Evolutionary conservation across 2,888 invertebrate species (phyloP).

Genomic region (Eupithecia inturbata): DNA sequence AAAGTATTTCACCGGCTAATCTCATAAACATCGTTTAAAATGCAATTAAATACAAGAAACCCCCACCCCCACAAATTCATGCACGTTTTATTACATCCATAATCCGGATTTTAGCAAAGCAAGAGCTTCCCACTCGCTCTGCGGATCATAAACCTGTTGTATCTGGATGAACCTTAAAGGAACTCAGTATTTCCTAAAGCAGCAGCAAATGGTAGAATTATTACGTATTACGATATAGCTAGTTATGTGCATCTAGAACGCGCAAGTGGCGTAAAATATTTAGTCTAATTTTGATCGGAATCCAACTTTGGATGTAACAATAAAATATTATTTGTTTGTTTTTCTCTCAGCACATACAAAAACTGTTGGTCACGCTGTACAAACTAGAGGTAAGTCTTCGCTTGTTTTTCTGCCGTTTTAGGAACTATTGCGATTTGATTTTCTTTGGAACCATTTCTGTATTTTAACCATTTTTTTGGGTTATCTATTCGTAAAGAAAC

Average conservation of each 20-base stretch:
- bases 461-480: neutral
- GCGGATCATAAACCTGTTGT: constrained; percentile 58
- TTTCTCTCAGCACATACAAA: neutral
- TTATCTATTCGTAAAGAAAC: neutral
- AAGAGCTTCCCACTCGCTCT: constrained; percentile 43
- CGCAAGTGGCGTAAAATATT: too few relatives aligned
- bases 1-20: constrained; percentile 25
- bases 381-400: too few relatives aligned
- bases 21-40: constrained; percentile 36
- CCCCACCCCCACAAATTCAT: constrained; percentile 35
- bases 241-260: too few relatives aligned
- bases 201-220: neutral
- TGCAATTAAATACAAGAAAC: constrained; percentile 34
- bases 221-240: too few relatives aligned
- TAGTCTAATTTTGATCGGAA: too few relatives aligned
- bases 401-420: neutral
- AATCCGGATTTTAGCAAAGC: constrained; percentile 51
- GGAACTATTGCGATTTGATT: neutral
- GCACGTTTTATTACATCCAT: constrained; percentile 56
- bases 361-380: neutral
- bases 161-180: constrained; percentile 51
- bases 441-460: neutral
- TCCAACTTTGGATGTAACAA: too few relatives aligned
- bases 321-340: too few relatives aligned
- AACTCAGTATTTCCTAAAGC: constrained; percentile 40